Base-by-base conservation (phyloP, 2,797 vertebrate species). In the Eulemur albifrons region DNA sequence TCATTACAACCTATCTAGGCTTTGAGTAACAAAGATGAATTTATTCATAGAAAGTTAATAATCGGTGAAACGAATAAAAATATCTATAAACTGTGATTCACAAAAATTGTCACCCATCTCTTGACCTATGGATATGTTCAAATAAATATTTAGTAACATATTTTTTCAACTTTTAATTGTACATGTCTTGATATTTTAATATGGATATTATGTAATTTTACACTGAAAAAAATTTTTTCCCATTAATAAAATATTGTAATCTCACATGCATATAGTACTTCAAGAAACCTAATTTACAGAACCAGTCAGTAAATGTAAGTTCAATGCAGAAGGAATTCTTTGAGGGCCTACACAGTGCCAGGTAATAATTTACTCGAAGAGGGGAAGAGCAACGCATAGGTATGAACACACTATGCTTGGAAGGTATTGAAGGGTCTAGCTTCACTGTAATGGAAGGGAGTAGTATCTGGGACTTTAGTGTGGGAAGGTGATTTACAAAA, bases 81-180 rank as follows among this genome's bases (percentile, higher is more conserved):
- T 76, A 63, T 76, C 38, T 76, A 67, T 81, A 35, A 65, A 1
- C 20, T 75, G 57, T 48, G 63, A 94, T 81, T 93, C 23, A 82
- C 2, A 57, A 59, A 15, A 94, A 20, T 38, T 91, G 52, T 76
- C 38, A 84, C 25, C 11, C 43, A 25, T 94, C 27, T 1, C 30
- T 95, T 5, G 35, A 93, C 45, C 38, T 80, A 10, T 67, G 48
- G 95, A 80, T 45, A 61, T 50, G 4, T 69, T 72, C 75, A 48
- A 40, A 63, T 93, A 84, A 50, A 48, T 13, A 50, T 84, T 80
- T 77, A 70, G 13, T 57, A n/a, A 1, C 4, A 91, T 63, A 18
- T 35, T 48, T 80, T 88, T 93, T 95, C 4, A 45, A 20, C 13
- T 91, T 90, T 77, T 93, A 87, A 93, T 81, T 67, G 4, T 17